Base-by-base conservation (phyloP, 2,113 vertebrate species). In the Etheostoma spectabile region DNA sequence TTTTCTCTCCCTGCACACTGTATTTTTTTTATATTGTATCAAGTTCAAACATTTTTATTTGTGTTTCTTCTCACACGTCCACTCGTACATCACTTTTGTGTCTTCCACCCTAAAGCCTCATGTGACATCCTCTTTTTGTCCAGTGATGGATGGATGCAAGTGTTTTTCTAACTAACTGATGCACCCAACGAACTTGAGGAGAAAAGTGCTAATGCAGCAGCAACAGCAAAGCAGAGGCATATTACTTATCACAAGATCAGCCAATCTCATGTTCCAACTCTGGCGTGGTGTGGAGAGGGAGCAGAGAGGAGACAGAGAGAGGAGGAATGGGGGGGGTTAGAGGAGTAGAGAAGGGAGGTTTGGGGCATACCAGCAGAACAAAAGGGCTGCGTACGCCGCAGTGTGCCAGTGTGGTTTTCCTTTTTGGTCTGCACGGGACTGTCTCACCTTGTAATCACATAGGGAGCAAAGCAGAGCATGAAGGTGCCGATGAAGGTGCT, bases 401-500 rank as follows among this genome's bases (percentile, higher is more conserved):
- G 71, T 81, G 59, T 75, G 24, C 78, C 75, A 49, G 51, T n/a
- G 5, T 33, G 52, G 76, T 11, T 67, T 61, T 64, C 51, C 76
- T 33, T 27, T 21, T 16, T 0, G 18, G 8, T 35, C 18, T 30
- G 27, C 51, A 6, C 11, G 14, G 63, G 35, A 51, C 8, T 5
- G 3, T 42, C 56, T n/a, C 88, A 99, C 98, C 98, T 98, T 63
- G 98, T 99, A 90, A 99, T 96, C 53, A 99, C 98, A 4, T 99
- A 99, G 64, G 98, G 98, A 16, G 97, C 96, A 48, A 99, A 99
- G 93, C 98, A 99, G 55, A 99, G 89, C n/a, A 99, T 94, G 92
- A 99, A 99, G 30, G 97, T 99, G 49, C 98, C 98, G 13, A 99
- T 98, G 86, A 99, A 99, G 88, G 97, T 99, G 87, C 98, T 99